These are phyloP conservation scores for Gasteruption jaculator DNA, from an alignment of 2,888 invertebrate genomes.

Conservation along the genomic window DNA sequence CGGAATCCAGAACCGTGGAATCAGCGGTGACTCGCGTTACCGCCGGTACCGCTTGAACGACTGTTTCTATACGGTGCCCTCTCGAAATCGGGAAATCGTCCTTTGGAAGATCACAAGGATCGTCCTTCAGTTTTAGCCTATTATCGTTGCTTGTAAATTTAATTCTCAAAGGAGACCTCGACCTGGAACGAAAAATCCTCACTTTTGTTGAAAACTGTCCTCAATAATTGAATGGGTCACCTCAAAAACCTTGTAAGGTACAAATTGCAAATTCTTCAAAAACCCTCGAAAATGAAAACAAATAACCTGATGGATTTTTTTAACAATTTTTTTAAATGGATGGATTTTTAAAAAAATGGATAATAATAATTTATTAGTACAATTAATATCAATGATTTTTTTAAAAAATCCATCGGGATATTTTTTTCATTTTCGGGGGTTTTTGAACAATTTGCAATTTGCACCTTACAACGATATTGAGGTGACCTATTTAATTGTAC, in stretches of 20 bases:
- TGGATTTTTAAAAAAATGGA: not conserved
- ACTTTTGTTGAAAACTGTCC: no score
- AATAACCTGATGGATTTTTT: no score
- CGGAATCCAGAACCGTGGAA: slow-evolving; percentile 24
- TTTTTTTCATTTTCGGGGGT: no score
- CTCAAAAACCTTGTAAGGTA: no score
- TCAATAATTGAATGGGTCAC: no score
- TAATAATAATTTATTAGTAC: not conserved
- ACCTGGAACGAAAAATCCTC: slow-evolving; percentile 8
- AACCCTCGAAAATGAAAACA: no score
- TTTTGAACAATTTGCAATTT: no score
- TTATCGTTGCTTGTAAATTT: slow-evolving; percentile 12
- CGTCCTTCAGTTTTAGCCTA: slow-evolving; percentile 10
- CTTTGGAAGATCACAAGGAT: slow-evolving; percentile 7
- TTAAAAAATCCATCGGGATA: no score
- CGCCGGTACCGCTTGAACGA: slow-evolving; percentile 39
- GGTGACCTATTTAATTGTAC: no score
- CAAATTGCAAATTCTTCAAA: no score
- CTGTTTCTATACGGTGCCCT: slow-evolving; percentile 43
- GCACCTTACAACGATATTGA: no score
- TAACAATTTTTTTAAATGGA: no score
- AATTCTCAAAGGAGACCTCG: slow-evolving; percentile 16
- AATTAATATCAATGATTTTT: not conserved
- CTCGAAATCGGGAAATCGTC: slow-evolving; percentile 13
- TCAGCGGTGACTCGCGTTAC: slow-evolving; percentile 20